Evolutionary conservation across 2,797 vertebrate species (phyloP), one percentile per base, ranked within the genome.

Genomic region (Nothura maculosa): DNA sequence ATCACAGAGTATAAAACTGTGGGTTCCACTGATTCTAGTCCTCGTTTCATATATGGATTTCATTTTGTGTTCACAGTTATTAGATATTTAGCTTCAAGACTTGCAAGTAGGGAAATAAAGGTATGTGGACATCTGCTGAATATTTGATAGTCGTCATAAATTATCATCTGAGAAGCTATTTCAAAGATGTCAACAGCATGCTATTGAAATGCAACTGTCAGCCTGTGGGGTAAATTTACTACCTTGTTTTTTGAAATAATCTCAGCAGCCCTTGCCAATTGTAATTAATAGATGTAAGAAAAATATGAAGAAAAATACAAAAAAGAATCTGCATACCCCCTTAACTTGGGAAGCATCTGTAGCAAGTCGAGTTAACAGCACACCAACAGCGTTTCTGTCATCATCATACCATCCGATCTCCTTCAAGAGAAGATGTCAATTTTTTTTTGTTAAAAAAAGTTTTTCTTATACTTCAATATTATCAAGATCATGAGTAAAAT

Each of bases 301-400:
- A 87, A 69, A 78, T 20, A 38, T 19, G n/a, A 14, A 63, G 55
- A 5, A 18, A 2, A 36, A 90, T 62, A 36, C 9, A 72, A 81
- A 81, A 78, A 54, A 52, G 34, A 69, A 67, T 52, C 73, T 62
- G 86, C 95, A 87, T 96, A 98, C 97, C 97, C 97, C 98, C 98
- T 98, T 98, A 75, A 98, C 96, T 81, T 97, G 95, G 85, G 97
- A 98, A 91, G 98, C 98, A 96, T 98, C 98, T 88, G 98, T 98
- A 94, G 98, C 98, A 97, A 98, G 96, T 95, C 98, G 97, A 67
- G 98, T 98, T 83, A 98, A 94, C 91, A 98, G 97, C 96, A 98
- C 94, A 69, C 97, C 97, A 90, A 97, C 94, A 81, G 93, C 96
- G 96, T 98, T 98, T 92, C 96, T 97, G 87, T 96, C 97, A 96